Evolutionary conservation across 2,797 vertebrate genomes (phyloP).

Genomic region (Diglossa cyanea): DNA sequence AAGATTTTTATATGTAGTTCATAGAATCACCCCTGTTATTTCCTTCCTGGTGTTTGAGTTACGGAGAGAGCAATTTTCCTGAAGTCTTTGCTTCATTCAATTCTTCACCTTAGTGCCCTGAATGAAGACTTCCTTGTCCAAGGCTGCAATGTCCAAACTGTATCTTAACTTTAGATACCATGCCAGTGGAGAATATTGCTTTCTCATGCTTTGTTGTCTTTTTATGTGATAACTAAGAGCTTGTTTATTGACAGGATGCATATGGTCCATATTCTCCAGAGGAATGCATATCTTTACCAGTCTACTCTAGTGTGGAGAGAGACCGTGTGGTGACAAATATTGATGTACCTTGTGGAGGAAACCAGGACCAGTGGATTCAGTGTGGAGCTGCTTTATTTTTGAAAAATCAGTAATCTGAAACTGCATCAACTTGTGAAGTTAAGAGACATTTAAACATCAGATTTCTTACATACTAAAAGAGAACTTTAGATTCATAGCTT

Average conservation of each 20-base stretch:
- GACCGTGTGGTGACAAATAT: slow-evolving; percentile 89
- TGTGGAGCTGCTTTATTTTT: slow-evolving; percentile 92
- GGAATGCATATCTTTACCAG: slow-evolving; percentile 89
- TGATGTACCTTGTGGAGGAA: slow-evolving; percentile 86
- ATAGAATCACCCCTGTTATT: neutral
- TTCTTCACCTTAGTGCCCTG: neutral
- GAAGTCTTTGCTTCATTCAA: neutral
- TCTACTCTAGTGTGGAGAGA: slow-evolving; percentile 88
- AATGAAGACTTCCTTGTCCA: neutral
- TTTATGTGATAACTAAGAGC: neutral
- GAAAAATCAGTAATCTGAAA: slow-evolving; percentile 80
- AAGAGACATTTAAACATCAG: neutral
- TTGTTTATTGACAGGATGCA: slow-evolving; percentile 68
- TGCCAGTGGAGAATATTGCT: neutral
- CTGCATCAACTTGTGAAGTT: neutral
- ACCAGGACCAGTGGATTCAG: slow-evolving; percentile 90
- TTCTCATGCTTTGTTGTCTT: neutral
- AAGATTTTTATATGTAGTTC: neutral
- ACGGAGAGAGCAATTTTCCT: accelerated
- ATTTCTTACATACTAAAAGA: neutral
- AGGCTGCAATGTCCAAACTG: neutral
- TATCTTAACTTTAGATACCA: neutral
- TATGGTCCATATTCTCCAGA: slow-evolving; percentile 79
- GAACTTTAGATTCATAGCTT: neutral
- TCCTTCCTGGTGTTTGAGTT: neutral